phyloP scores from a whole-genome alignment of 2,888 invertebrate species.

The Ophion ellenae region DNA sequence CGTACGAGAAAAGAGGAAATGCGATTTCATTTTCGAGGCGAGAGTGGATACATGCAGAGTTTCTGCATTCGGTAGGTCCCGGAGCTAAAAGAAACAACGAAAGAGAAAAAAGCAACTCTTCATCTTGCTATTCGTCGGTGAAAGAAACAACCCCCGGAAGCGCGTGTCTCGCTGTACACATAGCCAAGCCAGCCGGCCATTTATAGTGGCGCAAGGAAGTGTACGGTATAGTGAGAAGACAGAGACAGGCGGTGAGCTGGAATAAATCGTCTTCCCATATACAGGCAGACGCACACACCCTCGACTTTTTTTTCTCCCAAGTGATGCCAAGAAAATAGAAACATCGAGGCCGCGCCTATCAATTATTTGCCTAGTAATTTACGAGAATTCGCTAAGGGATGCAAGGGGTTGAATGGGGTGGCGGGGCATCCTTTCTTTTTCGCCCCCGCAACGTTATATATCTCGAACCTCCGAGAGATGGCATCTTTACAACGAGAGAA shows the following conservation, averaged over 20 bases:
- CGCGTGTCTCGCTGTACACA: conserved; percentile 54
- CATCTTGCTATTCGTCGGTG: conserved; percentile 17
- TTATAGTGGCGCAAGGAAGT: conserved; percentile 56
- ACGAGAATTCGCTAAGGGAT: conserved; percentile 67
- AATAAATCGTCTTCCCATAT: conserved; percentile 78
- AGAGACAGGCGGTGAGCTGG: conserved; percentile 80
- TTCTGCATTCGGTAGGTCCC: conserved; percentile 18
- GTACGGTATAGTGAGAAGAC: conserved; percentile 51
- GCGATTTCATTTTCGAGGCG: conserved; percentile 16
- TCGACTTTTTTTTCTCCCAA: conserved; percentile 75
- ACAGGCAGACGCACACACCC: conserved; percentile 43
- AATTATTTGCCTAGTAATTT: conserved; percentile 82
- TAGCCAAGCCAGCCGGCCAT: conserved; percentile 61
- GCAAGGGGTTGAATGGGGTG: conserved; percentile 10
- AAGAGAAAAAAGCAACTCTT: conserved; percentile 6
- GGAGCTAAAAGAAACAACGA: conserved; percentile 8
- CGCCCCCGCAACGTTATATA: not conserved
- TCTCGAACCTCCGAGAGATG: conserved; percentile 75
- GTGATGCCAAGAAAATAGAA: conserved; percentile 83
- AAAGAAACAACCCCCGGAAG: conserved; percentile 47
- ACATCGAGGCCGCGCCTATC: conserved; percentile 82
- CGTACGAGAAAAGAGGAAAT: conserved; percentile 7
- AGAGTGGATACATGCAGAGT: conserved; percentile 6
- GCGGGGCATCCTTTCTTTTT: conserved; percentile 2
- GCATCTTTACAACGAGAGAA: conserved; percentile 76